A percentile compares a stretch with the other conserved stretches of the same genome.
Conservation (phyloP, 2,797 vertebrate genomes). For the Clarias fuscus region DNA sequence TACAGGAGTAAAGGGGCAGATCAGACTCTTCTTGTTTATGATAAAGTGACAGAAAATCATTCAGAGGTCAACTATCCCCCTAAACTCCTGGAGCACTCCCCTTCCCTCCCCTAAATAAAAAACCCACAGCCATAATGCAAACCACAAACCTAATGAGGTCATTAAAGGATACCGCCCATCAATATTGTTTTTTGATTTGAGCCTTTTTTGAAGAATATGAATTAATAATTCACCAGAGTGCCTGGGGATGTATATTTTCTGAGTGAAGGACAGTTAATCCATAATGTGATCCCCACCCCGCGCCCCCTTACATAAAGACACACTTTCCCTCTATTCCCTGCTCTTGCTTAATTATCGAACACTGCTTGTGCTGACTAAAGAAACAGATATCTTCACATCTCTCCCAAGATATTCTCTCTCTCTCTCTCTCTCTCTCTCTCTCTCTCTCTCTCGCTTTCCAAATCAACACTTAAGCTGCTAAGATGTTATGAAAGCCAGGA, state of each 20-base stretch:
- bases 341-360: slow-evolving; percentile 62
- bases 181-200: slow-evolving; percentile 78
- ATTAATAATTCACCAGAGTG: slow-evolving; percentile 85
- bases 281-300: slow-evolving; percentile 66
- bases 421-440: slow-evolving; percentile 43
- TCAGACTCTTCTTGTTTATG: slow-evolving; percentile 77
- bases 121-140: slow-evolving; percentile 66
- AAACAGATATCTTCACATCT: slow-evolving; percentile 50
- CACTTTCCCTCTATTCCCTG: slow-evolving; percentile 54
- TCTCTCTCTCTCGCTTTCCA: slow-evolving; percentile 49
- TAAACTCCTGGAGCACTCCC: slow-evolving; percentile 72
- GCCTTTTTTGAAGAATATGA: slow-evolving; percentile 77
- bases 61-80: slow-evolving; percentile 74
- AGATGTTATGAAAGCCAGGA: slow-evolving; percentile 52
- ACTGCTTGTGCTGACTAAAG: slow-evolving; percentile 70
- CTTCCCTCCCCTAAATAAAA: slow-evolving; percentile 47
- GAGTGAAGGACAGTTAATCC: slow-evolving; percentile 88
- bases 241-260: slow-evolving; percentile 83
- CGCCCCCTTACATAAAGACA: slow-evolving; percentile 30
- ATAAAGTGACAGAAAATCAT: slow-evolving; percentile 82
- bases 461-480: slow-evolving; percentile 51
- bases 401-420: slow-evolving; percentile 27
- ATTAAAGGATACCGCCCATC: slow-evolving; percentile 79
- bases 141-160: slow-evolving; percentile 80
- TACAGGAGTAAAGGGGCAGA: slow-evolving; percentile 59